Percentiles rank a stretch among this genome's conserved stretches.
Conservation (phyloP, 2,888 invertebrate genomes). For the Thereva unica region DNA sequence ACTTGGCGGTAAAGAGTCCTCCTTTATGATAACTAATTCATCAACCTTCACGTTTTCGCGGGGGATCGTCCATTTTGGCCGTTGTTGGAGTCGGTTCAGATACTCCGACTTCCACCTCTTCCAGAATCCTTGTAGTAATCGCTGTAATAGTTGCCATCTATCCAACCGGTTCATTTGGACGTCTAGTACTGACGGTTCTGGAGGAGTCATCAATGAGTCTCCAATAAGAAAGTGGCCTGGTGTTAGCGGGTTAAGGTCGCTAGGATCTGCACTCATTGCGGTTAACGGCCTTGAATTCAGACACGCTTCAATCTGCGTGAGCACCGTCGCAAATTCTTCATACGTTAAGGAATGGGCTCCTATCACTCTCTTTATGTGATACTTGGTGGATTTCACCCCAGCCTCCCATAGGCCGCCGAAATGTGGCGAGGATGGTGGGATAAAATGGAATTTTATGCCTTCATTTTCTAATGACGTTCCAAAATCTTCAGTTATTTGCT, state of each 20-base stretch:
- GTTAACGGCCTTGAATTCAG: constrained; percentile 7
- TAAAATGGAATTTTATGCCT: constrained; percentile 47
- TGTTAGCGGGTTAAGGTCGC: background rate
- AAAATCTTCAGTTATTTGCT: background rate
- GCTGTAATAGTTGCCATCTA: too few relatives aligned
- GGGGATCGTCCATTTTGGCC: too few relatives aligned
- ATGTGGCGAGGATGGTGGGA: constrained; percentile 46
- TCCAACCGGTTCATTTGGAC: too few relatives aligned
- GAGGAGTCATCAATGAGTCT: background rate
- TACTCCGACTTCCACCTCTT: too few relatives aligned
- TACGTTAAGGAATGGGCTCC: background rate
- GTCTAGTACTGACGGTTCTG: background rate
- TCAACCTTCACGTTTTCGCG: too few relatives aligned
- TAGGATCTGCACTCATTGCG: constrained; percentile 1
- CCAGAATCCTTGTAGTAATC: too few relatives aligned
- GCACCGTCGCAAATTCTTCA: constrained; percentile 15
- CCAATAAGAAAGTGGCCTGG: constrained; percentile 15
- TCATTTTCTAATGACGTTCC: background rate
- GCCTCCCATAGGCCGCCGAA: constrained; percentile 40
- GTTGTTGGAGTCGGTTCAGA: too few relatives aligned
- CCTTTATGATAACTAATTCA: too few relatives aligned
- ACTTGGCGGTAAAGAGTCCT: too few relatives aligned
- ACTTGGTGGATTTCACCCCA: background rate
- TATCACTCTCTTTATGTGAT: background rate
- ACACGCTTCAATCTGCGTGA: constrained; percentile 11